phyloP scores from a whole-genome alignment of 2,113 vertebrate species.

The Tretioscincus oriximinensis region DNA sequence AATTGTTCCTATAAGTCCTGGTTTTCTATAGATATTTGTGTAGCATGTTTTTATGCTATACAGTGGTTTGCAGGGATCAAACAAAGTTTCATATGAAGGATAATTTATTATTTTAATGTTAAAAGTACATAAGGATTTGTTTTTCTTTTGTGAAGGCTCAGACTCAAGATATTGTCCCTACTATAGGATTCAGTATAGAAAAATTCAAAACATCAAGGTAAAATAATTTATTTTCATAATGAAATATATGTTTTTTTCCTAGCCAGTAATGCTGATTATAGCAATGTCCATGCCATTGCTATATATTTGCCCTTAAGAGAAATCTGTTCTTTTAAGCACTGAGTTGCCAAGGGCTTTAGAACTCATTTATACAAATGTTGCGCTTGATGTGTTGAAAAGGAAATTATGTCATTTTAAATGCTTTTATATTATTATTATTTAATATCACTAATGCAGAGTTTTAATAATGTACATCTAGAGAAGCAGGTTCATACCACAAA shows the following conservation, averaged over 20 bases:
- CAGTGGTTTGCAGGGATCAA: too few relatives aligned
- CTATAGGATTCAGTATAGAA: conserved; percentile 98
- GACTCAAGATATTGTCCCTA: conserved; percentile 95
- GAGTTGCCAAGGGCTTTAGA: not conserved
- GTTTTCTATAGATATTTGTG: too few relatives aligned
- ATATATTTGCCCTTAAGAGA: not conserved
- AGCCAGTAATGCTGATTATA: not conserved
- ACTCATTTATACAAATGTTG: not conserved
- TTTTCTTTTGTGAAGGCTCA: conserved; percentile 82
- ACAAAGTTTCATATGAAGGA: too few relatives aligned
- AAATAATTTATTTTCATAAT: conserved; percentile 3
- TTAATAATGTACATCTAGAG: not conserved
- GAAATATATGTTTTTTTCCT: not conserved
- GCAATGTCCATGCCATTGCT: not conserved
- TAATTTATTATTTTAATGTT: not conserved
- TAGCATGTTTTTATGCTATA: too few relatives aligned
- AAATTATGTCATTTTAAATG: not conserved
- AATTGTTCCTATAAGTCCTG: too few relatives aligned
- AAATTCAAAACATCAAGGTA: conserved; percentile 99
- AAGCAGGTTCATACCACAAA: not conserved
- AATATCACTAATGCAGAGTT: not conserved
- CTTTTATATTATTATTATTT: not conserved
- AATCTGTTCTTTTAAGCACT: not conserved
- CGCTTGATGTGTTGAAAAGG: not conserved
- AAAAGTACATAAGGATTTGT: not conserved